Base-by-base conservation (phyloP, 2,113 vertebrate genomes). In the Ammodytes dubius region DNA sequence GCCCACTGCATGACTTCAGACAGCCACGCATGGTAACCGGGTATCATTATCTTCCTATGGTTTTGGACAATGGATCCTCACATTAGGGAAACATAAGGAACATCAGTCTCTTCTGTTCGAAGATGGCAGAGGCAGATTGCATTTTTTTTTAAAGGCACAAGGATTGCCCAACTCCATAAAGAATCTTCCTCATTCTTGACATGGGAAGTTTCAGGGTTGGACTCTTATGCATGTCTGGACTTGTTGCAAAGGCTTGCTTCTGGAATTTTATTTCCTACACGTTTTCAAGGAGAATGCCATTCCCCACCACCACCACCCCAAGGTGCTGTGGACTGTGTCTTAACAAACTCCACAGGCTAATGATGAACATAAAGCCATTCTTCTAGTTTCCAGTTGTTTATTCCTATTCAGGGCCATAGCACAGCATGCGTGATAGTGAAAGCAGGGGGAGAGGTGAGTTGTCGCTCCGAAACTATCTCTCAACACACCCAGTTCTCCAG, bases 111-210 rank as follows among this genome's bases (percentile, higher is more conserved):
- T 45, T 54, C 10, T 64, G 12, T 11, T 40, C 4, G 54, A 56
- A 73, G 49, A 68, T 50, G 52, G 50, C 64, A 54, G 9, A 75
- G 35, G 19, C n/a, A 68, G 75, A 82, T 58, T 14, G 47, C 61
- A 82, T 58, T 72, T 74, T 4, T 4, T 39, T 11, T 59, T 5
- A 4, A 56, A 43, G 64, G 42, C 54, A 52, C 5, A 49, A 6
- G 3, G 46, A 70, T 74, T 79, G 54, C 83, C 46, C 67, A 84
- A 82, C 72, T 58, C 43, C 66, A 74, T 72, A 9, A 67, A 82
- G 13, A 15, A 49, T 52, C 76, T 87, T 81, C 84, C 76, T 87
- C 86, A 87, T 88, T 82, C 84, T 75, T 85, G n/a, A 75, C 66
- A 53, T 56, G 71, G 65, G 58, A 81, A 65, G 43, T 67, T 65